These are phyloP conservation scores for Ganaspis brasiliensis DNA, from an alignment of 2,888 invertebrate species.

Conservation along the genomic window DNA sequence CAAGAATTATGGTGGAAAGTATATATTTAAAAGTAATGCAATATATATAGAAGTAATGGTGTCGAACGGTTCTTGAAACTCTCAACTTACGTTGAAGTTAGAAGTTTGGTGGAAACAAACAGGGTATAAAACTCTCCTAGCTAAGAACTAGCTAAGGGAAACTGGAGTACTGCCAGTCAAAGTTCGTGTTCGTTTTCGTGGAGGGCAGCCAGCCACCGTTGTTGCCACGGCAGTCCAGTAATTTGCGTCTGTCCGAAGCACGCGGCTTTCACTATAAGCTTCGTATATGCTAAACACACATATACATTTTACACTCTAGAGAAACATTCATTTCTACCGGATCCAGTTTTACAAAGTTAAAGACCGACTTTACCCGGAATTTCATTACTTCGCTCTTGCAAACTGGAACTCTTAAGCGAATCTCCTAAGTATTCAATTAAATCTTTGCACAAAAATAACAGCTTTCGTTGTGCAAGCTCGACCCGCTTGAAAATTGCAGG, in stretches of 20 bases:
- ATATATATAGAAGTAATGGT: background rate
- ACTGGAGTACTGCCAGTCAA: slow-evolving; percentile 58
- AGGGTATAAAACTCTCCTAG: slow-evolving; percentile 17
- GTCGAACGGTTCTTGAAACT: slow-evolving; percentile 27
- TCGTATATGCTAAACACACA: slow-evolving; percentile 31
- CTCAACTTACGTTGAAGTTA: slow-evolving; percentile 10
- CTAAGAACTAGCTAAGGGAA: slow-evolving; percentile 45
- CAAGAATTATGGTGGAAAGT: too few species aligned
- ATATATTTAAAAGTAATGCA: too few species aligned
- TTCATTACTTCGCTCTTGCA: slow-evolving; percentile 40
- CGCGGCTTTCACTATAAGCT: slow-evolving; percentile 42
- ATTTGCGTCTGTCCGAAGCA: slow-evolving; percentile 62
- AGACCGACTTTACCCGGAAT: slow-evolving; percentile 33
- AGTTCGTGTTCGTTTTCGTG: slow-evolving; percentile 48
- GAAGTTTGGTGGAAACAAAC: slow-evolving; percentile 24
- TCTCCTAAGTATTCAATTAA: slow-evolving; percentile 9
- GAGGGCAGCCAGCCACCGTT: slow-evolving; percentile 44
- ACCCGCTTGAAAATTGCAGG: too few species aligned
- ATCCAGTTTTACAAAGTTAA: slow-evolving; percentile 35
- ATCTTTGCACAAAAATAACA: slow-evolving; percentile 15
- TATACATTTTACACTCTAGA: slow-evolving; percentile 38
- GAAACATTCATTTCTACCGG: slow-evolving; percentile 35
- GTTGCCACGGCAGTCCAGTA: slow-evolving; percentile 52
- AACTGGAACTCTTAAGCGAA: slow-evolving; percentile 20
- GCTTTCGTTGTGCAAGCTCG: background rate